A percentile compares a stretch with the other conserved stretches of the same genome.
phyloP scores from a whole-genome alignment of 2,888 invertebrate genomes.

The Cephus pygmeus region DNA sequence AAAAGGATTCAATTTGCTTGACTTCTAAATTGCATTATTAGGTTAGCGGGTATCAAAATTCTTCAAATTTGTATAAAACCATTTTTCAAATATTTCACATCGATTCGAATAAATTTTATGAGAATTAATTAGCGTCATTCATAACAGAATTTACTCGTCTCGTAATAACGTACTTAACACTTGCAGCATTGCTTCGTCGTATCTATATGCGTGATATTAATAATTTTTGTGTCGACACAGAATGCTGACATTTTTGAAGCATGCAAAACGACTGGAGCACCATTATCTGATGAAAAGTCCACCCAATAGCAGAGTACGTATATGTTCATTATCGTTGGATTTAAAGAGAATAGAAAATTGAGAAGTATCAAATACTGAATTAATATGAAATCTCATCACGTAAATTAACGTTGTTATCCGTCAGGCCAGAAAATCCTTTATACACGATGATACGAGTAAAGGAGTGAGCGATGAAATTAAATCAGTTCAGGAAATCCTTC shows the following conservation, averaged over 20 bases:
- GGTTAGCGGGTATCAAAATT: not conserved
- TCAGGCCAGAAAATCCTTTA: too few relatives aligned
- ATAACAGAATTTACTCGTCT: not conserved
- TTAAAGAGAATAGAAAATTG: not conserved
- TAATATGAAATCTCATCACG: not conserved
- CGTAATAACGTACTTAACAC: not conserved
- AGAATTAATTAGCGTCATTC: not conserved
- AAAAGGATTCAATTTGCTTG: not conserved
- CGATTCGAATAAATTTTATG: not conserved
- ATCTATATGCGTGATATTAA: not conserved
- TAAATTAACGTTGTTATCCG: too few relatives aligned
- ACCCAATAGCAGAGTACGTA: not conserved
- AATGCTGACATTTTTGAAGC: not conserved
- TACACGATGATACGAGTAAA: not conserved
- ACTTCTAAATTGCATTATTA: not conserved
- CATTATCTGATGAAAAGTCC: not conserved
- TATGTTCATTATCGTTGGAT: not conserved
- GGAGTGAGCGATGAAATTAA: not conserved
- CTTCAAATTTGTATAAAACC: not conserved
- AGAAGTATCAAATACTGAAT: not conserved
- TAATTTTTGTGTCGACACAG: not conserved
- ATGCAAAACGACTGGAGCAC: not conserved
- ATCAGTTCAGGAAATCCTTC: constrained; percentile 11
- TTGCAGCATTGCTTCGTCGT: not conserved
- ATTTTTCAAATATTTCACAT: not conserved